A percentile compares a stretch with the other conserved stretches of the same genome.
phyloP scores from a whole-genome alignment of 2,797 vertebrate species.

The Sebastiscus tertius region DNA sequence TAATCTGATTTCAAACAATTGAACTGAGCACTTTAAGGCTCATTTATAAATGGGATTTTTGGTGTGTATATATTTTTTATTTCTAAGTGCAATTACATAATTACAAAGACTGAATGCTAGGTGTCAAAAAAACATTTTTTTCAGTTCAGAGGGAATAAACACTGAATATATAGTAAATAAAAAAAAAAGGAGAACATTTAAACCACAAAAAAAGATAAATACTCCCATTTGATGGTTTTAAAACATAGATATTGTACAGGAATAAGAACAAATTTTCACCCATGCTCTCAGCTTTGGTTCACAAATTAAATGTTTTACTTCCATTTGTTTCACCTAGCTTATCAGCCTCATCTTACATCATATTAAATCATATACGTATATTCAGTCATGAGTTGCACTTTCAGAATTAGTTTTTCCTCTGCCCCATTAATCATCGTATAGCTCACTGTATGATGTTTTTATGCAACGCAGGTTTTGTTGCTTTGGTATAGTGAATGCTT shows the following conservation, averaged over 20 bases:
- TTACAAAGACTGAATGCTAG: conserved; percentile 79
- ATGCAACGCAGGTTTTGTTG: conserved; percentile 61
- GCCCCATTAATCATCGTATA: conserved; percentile 41
- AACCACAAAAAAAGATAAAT: conserved; percentile 40
- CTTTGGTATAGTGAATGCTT: conserved; percentile 60
- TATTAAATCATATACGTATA: background rate
- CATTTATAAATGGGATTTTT: conserved; percentile 77
- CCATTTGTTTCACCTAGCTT: conserved; percentile 53
- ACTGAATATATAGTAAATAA: conserved; percentile 59
- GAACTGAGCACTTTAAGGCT: conserved; percentile 76
- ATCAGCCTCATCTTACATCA: conserved; percentile 51
- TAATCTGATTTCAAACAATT: conserved; percentile 78
- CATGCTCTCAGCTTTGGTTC: conserved; percentile 58
- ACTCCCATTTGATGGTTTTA: conserved; percentile 61
- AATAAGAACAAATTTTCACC: conserved; percentile 49
- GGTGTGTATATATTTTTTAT: conserved; percentile 84
- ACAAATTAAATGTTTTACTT: conserved; percentile 36
- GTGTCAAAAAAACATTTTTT: conserved; percentile 63
- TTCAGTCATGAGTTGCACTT: conserved; percentile 66
- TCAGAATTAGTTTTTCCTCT: conserved; percentile 25
- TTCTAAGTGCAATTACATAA: conserved; percentile 86
- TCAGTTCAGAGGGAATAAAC: conserved; percentile 67
- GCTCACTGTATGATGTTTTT: conserved; percentile 57
- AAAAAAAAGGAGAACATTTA: conserved; percentile 48
- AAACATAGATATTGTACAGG: conserved; percentile 65